Evolutionary conservation across 2,888 invertebrate species (phyloP), one percentile per base, ranked within the genome.

Genomic region (Drosophila eohydei): DNA sequence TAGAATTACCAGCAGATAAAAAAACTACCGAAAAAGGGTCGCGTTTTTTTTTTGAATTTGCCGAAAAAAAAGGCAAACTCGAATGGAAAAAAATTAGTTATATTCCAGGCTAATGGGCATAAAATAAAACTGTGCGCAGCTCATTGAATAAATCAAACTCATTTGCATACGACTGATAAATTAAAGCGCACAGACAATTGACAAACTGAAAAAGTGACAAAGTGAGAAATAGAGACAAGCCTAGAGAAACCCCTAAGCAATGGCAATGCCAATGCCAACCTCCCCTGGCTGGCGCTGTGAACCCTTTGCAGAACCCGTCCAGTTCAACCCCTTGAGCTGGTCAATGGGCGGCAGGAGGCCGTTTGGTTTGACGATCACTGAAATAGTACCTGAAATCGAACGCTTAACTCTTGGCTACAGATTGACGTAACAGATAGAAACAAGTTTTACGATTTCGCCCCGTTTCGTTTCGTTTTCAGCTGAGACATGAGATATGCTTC

Each of bases 101-200:
- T 63, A 51, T 38, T 34, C 73, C 43, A 11, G 70, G 61, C 76
- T 77, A 77, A 77, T 77, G 78, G 78, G 66, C 71, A 74, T 64
- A 61, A 78, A 77, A 79, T 83, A 73, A 80, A 83, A 86, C 84
- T 88, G 80, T 81, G 85, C 86, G 80, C 85, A 83, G 85, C 88
- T 89, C 89, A 87, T 87, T 87, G 89, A 89, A 87, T 88, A 87
- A 86, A 88, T 87, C 88, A 89, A 89, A 89, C 89, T 88, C 85
- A 88, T 88, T 88, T 88, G 87, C 87, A 88, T 88, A 88, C 77
- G 74, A 74, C 87, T 83, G 87, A 87, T 87, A 87, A 87, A 87
- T 87, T 89, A 87, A 80, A 65, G 80, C 69, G 74, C 74, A 78
- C 70, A 46, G 74, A 86, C 83, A 86, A 83, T 82, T 81, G 88